phyloP scores from a whole-genome alignment of 2,888 invertebrate species.

The Venusia cambrica region DNA sequence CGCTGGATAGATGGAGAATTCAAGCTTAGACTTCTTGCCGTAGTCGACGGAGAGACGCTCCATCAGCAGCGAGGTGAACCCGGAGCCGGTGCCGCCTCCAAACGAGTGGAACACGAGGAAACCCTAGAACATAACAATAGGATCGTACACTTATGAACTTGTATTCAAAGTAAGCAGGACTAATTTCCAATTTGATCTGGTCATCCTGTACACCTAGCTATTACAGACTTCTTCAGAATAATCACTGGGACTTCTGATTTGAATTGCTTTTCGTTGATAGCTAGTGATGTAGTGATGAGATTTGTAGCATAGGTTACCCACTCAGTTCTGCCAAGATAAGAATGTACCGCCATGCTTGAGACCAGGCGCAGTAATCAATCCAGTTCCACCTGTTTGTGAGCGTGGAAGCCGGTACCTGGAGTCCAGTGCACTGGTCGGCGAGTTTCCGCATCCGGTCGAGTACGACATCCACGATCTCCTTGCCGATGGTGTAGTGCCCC shows the following conservation, averaged over 20 bases:
- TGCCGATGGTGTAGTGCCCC: constrained; percentile 96
- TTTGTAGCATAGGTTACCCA: too few relatives aligned
- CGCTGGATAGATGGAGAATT: constrained; percentile 97
- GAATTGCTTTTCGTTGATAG: too few relatives aligned
- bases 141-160: not conserved
- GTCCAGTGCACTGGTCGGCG: constrained; percentile 92
- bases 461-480: constrained; percentile 92
- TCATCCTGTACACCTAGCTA: too few relatives aligned
- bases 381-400: too few relatives aligned
- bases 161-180: too few relatives aligned
- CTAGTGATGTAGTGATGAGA: too few relatives aligned
- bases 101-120: constrained; percentile 97
- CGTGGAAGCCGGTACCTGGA: constrained; percentile 83
- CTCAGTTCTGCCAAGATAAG: too few relatives aligned
- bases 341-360: too few relatives aligned
- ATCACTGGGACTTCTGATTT: too few relatives aligned
- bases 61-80: constrained; percentile 96
- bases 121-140: constrained; percentile 73
- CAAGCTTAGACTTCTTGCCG: constrained; percentile 95
- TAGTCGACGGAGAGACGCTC: constrained; percentile 95
- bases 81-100: constrained; percentile 94
- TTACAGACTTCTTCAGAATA: too few relatives aligned
- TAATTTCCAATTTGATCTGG: too few relatives aligned
- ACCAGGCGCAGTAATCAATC: too few relatives aligned
- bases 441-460: constrained; percentile 90